These are phyloP conservation scores for Sporophila hypoxantha DNA, from an alignment of 2,113 vertebrate genomes.

Conservation along the genomic window DNA sequence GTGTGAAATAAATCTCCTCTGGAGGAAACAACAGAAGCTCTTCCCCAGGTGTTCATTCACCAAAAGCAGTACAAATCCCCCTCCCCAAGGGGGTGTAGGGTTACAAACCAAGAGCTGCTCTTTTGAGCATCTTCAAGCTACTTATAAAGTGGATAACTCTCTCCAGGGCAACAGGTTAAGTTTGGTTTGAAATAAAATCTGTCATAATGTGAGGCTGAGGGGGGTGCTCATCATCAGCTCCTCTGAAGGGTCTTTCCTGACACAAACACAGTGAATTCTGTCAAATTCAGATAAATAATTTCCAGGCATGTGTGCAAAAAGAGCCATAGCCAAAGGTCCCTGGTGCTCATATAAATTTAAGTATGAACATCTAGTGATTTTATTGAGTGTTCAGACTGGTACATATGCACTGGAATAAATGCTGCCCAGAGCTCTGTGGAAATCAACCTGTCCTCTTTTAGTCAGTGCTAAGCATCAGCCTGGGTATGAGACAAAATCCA, in stretches of 20 bases:
- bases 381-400: neutral
- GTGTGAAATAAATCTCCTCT: neutral
- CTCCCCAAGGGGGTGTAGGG: neutral
- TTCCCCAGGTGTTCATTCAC: neutral
- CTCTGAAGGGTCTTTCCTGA: neutral
- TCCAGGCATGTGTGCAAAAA: neutral
- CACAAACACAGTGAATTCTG: neutral
- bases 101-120: neutral
- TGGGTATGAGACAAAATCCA: neutral
- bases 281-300: neutral
- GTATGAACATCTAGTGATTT: neutral
- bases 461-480: neutral
- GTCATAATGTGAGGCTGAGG: rapidly evolving
- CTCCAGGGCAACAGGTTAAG: neutral
- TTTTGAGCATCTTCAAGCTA: neutral
- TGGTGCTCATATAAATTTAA: neutral
- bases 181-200: neutral
- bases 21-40: neutral
- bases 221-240: neutral
- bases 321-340: neutral
- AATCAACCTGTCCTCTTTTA: neutral
- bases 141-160: neutral
- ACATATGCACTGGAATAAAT: neutral
- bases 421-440: neutral
- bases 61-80: neutral